These are phyloP conservation scores for Lasioglossum lativentre DNA, from an alignment of 2,888 invertebrate genomes.

Conservation along the genomic window DNA sequence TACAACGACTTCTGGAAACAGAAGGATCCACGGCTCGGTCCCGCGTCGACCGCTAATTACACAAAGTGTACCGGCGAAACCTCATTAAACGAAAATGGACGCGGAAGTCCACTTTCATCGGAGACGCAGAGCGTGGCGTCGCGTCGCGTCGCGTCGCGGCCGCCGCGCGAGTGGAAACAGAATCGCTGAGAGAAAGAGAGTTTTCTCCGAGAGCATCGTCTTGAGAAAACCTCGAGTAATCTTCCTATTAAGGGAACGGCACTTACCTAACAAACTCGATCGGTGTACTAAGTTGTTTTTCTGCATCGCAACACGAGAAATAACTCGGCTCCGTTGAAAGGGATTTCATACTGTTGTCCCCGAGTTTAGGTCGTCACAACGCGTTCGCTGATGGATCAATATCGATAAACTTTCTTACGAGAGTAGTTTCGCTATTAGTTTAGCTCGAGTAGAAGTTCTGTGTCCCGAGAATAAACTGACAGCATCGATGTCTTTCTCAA, in stretches of 20 bases:
- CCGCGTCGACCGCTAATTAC: constrained; percentile 39
- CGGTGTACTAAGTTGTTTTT: constrained; percentile 22
- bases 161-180: neutral
- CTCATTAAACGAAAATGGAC: constrained; percentile 27
- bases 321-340: neutral
- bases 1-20: constrained; percentile 24
- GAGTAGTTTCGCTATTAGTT: neutral
- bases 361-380: neutral
- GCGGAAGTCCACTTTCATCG: constrained; percentile 26
- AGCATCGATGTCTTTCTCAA: neutral
- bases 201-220: neutral
- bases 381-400: neutral
- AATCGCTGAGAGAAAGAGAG: neutral
- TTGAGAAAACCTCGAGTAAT: constrained; percentile 48
- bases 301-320: constrained; percentile 15
- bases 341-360: neutral
- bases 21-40: neutral
- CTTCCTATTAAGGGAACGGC: constrained; percentile 38
- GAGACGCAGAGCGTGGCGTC: neutral
- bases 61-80: constrained; percentile 37
- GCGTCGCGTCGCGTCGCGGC: neutral
- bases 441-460: neutral
- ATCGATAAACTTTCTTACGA: constrained; percentile 1
- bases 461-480: neutral
- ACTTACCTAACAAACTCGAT: constrained; percentile 36